These are phyloP conservation scores for Lutjanus argentimaculatus DNA, from an alignment of 2,797 vertebrate species.

Conservation along the genomic window DNA sequence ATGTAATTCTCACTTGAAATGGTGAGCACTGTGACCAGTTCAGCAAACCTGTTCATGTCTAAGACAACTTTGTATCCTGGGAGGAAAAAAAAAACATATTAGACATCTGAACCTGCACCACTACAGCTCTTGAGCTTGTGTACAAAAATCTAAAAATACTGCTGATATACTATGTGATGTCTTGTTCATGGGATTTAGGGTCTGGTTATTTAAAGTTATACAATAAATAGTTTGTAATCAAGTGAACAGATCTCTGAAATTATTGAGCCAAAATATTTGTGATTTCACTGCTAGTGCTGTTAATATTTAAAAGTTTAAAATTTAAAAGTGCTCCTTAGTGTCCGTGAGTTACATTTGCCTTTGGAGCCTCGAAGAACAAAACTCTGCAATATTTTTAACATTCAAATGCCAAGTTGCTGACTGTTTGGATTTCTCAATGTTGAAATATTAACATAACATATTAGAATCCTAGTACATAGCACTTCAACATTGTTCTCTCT, in stretches of 20 bases:
- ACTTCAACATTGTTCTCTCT: slow-evolving; percentile 64
- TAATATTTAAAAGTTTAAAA: slow-evolving; percentile 7
- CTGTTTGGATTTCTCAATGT: slow-evolving; percentile 56
- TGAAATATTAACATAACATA: slow-evolving; percentile 56
- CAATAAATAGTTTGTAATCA: not conserved
- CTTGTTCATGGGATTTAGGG: not conserved
- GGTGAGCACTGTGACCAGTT: slow-evolving; percentile 5
- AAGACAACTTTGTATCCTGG: not conserved
- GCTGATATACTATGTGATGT: not conserved
- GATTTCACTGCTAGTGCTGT: slow-evolving; percentile 10
- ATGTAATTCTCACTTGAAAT: slow-evolving; percentile 26
- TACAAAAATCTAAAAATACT: not conserved
- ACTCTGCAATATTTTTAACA: slow-evolving; percentile 46
- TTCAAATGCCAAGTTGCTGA: slow-evolving; percentile 61
- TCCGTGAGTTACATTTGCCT: slow-evolving; percentile 48
- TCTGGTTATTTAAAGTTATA: not conserved
- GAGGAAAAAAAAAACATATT: not conserved
- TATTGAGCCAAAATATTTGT: not conserved
- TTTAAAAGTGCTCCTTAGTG: slow-evolving; percentile 43
- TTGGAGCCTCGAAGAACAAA: slow-evolving; percentile 55
- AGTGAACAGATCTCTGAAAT: not conserved
- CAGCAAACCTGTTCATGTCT: not conserved
- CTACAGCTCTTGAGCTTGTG: not conserved
- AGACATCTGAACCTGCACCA: not conserved
- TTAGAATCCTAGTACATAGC: slow-evolving; percentile 54